Evolutionary conservation across 1,140 invertebrate species (phyloP).

Genomic region (Holcopasites calliopsidis): DNA sequence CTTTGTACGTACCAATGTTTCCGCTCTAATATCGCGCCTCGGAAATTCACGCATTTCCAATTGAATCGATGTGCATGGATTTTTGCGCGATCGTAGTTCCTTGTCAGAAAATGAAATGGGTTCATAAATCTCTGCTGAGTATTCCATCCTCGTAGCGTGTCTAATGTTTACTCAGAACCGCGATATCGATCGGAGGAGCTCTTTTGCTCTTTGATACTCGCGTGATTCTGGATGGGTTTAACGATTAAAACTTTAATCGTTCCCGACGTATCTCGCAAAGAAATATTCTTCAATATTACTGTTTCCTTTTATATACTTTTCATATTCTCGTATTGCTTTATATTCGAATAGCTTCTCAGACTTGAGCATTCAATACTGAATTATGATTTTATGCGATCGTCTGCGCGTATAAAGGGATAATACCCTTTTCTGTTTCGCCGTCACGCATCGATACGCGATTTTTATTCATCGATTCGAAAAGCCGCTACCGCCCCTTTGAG

Average conservation of each 20-base stretch:
- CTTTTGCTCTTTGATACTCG: not conserved
- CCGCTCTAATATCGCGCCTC: too few species aligned
- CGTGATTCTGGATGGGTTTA: not conserved
- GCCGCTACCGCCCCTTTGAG: constrained; percentile 24
- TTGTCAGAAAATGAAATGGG: not conserved
- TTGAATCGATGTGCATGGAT: too few species aligned
- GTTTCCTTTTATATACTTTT: too few species aligned
- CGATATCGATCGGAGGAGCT: constrained; percentile 10
- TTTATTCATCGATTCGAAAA: constrained; percentile 40
- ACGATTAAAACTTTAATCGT: constrained; percentile 29
- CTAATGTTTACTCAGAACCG: constrained; percentile 2
- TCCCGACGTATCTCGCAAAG: not conserved
- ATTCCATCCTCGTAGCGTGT: not conserved
- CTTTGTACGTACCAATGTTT: not conserved
- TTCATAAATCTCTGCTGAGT: not conserved
- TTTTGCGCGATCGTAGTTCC: not conserved
- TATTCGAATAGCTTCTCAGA: too few species aligned
- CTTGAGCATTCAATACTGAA: not conserved
- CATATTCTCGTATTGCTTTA: too few species aligned
- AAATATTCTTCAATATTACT: too few species aligned
- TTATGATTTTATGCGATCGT: constrained; percentile 5
- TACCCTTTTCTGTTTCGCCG: constrained; percentile 22
- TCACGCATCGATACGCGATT: constrained; percentile 26
- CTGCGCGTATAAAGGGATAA: constrained; percentile 14
- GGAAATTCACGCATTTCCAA: too few species aligned